phyloP scores from a whole-genome alignment of 2,113 vertebrate genomes.

The Potamarius usumacintae region DNA sequence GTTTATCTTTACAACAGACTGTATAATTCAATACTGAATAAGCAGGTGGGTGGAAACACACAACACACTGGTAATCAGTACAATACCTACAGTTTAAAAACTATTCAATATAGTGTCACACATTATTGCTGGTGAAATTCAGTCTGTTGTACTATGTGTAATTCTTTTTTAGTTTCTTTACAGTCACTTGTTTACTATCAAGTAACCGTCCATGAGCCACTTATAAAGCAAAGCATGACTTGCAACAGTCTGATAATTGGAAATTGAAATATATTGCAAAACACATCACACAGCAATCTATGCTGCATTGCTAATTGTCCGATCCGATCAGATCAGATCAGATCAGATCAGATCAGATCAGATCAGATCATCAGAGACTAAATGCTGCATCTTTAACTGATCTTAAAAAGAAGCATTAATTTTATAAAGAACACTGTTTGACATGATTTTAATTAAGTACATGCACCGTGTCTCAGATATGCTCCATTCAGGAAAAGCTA shows the following conservation, averaged over 20 bases:
- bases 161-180: not conserved
- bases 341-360: not conserved
- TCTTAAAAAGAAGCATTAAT: not conserved
- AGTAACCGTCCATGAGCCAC: not conserved
- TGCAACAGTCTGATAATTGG: slow-evolving; percentile 16
- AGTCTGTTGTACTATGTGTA: slow-evolving; percentile 11
- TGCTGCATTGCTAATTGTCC: not conserved
- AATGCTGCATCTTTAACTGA: slow-evolving; percentile 15
- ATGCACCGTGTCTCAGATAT: slow-evolving; percentile 21
- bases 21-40: not conserved
- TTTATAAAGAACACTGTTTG: not conserved
- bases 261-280: slow-evolving; percentile 2
- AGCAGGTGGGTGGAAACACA: slow-evolving; percentile 36
- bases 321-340: not conserved
- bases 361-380: slow-evolving; percentile 9
- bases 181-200: not conserved
- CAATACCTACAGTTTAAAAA: slow-evolving; percentile 12
- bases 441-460: not conserved
- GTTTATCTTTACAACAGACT: slow-evolving; percentile 15
- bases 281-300: not conserved
- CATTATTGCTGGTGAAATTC: slow-evolving; percentile 57
- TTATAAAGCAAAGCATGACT: not conserved
- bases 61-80: slow-evolving; percentile 12
- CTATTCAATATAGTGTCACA: slow-evolving; percentile 15
- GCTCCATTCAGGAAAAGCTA: slow-evolving; percentile 32